Conservation (phyloP, 2,113 vertebrate genomes). For the Actinemys pallida region DNA sequence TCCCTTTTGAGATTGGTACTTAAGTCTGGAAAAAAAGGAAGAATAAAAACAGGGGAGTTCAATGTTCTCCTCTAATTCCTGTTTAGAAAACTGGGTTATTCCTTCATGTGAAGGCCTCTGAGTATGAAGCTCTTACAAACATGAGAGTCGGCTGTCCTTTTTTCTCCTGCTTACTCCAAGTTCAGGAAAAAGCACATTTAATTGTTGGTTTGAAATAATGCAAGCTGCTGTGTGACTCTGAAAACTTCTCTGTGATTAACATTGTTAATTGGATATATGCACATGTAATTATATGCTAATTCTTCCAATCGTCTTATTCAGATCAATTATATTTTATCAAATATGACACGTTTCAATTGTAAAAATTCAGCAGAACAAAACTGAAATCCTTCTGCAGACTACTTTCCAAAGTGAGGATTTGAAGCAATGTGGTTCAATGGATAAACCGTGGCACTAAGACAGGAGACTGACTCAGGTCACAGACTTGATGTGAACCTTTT, state of each 20-base stretch:
- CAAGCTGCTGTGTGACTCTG: not conserved
- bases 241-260: not conserved
- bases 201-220: not conserved
- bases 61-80: conserved; percentile 24
- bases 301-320: not conserved
- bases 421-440: not conserved
- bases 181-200: not conserved
- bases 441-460: not conserved
- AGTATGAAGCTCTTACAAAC: conserved; percentile 6
- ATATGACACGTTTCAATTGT: not conserved
- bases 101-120: conserved; percentile 38
- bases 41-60: not conserved
- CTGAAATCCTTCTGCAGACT: not conserved
- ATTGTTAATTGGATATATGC: not conserved
- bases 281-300: not conserved
- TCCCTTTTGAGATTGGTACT: not conserved
- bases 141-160: not conserved
- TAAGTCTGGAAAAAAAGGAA: not conserved
- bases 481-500: not conserved
- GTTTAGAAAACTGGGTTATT: conserved; percentile 61
- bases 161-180: not conserved
- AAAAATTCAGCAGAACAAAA: not conserved
- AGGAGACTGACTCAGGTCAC: not conserved
- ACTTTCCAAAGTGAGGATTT: not conserved
- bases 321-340: not conserved